Base-by-base conservation (phyloP, 1,140 invertebrate species). In the Platorchestia sp. region DNA sequence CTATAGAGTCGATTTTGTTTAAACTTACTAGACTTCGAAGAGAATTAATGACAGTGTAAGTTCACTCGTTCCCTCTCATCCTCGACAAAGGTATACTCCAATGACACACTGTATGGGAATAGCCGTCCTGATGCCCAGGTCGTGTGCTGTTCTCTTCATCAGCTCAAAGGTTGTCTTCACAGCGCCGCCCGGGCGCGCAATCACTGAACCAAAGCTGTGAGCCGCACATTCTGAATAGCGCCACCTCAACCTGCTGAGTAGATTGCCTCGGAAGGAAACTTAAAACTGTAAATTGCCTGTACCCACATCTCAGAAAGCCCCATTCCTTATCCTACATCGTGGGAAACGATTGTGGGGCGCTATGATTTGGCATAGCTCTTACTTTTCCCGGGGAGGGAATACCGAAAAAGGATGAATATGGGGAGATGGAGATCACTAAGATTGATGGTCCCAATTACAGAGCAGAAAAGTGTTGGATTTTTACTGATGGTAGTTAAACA, bases 121-220 rank as follows among this genome's bases (percentile, higher is more conserved):
- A 22, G 59, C 59, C n/a, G 36, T 22, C 59, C 36, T 75, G 59
- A 75, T 75, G 59, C 59, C 59, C 27, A 19, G 7, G 47, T 75
- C 36, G 59, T 22, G 10, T 75, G 36, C 36, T 19, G 59, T 27
- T 36, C 59, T 36, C 1, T 75, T 19, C 47, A 19, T 19, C 19
- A 19, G 6, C 6, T 75, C 59, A 75, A 1, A 75, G 59, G 10
- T 75, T 10, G 59, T 75, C 59, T 75, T 27, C 10, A 75, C 59
- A 36, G 59, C 14, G 1, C 59, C 1, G 59, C 59, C 3, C 59
- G 27, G 59, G 47, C 86, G 41, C 36, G 86, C 86, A 89, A 89
- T 89, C 87, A 89, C 87, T 42, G 87, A 89, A 42, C 87, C 87
- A 89, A 89, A 89, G 87, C 87, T 44, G 7, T 43, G 87, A 89